These are phyloP conservation scores for Odobenus rosmarus DNA, from an alignment of 2,113 vertebrate genomes.

Conservation along the genomic window DNA sequence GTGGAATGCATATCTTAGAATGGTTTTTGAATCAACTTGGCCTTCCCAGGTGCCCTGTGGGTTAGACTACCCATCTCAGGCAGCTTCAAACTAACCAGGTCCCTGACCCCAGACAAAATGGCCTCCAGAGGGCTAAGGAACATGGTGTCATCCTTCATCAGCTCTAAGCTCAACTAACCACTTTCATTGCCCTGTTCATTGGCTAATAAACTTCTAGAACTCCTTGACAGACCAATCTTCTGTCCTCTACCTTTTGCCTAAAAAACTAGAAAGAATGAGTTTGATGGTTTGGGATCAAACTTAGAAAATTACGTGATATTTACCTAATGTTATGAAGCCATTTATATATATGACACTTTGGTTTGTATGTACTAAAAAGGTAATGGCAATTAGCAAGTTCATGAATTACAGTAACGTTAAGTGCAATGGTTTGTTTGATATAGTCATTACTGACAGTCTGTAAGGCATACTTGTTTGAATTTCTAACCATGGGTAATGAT, in stretches of 20 bases:
- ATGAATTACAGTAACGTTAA: not conserved
- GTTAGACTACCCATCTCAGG: not conserved
- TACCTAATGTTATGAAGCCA: conserved; percentile 15
- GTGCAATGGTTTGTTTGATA: not conserved
- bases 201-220: not conserved
- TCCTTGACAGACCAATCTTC: not conserved
- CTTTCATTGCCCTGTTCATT: not conserved
- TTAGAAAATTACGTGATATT: conserved; percentile 5
- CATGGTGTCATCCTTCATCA: not conserved
- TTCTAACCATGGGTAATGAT: not conserved
- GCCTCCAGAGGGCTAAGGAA: conserved; percentile 47
- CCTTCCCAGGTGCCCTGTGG: not conserved
- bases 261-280: conserved; percentile 24
- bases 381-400: not conserved
- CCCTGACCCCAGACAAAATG: not conserved
- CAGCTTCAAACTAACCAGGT: not conserved
- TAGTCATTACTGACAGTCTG: not conserved
- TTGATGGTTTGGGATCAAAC: not conserved
- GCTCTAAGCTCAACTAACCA: not conserved
- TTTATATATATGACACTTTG: not conserved
- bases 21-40: not conserved
- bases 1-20: not conserved
- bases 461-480: not conserved
- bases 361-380: not conserved
- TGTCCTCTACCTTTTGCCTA: not conserved